Evolutionary conservation across 2,888 invertebrate genomes (phyloP), one percentile per base, ranked within the genome.

Genomic region (Bembecia ichneumoniformis): DNA sequence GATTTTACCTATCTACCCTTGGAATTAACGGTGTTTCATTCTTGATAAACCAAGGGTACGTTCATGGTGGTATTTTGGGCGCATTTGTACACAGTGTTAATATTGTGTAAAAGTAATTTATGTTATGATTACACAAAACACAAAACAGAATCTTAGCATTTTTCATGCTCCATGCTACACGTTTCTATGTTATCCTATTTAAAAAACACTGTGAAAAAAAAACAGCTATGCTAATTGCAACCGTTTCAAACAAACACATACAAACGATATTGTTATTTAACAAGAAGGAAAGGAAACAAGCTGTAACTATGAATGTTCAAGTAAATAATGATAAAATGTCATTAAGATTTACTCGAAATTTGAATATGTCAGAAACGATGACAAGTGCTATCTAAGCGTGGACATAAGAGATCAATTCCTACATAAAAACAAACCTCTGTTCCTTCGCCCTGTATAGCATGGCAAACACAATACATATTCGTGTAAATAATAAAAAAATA

Each of bases 361-460:
- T n/a, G 9, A 11, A 35, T 7, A 36, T 36, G 36, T 36, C n/a
- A 11, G n/a, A 36, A 17, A 17, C 11, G 40, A 40, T 40, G 40
- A 40, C n/a, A 13, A n/a, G 14, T 40, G 40, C 40, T 40, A 11
- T 40, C 40, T 40, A 40, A 40, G 40, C 7, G 40, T n/a, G 40
- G 40, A 40, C 40, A 40, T 40, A 28, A 10, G 7, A 40, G 11
- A 40, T 40, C 64, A 60, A 72, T 72, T 64, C 72, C 71, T 71
- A 66, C 69, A 62, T 74, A 64, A 66, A 17, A 44, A 87, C 87
- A 82, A 87, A 87, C 87, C 87, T 87, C 83, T 50, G 57, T 61
- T 83, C 87, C 87, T 75, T 87, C 87, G 71, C 74, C 75, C 87
- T 87, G 87, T 71, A 74, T 73, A 71, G 87, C 87, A 86, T 84